Conservation (phyloP, 1,140 invertebrate species). For the Mizuhopecten yessoensis region DNA sequence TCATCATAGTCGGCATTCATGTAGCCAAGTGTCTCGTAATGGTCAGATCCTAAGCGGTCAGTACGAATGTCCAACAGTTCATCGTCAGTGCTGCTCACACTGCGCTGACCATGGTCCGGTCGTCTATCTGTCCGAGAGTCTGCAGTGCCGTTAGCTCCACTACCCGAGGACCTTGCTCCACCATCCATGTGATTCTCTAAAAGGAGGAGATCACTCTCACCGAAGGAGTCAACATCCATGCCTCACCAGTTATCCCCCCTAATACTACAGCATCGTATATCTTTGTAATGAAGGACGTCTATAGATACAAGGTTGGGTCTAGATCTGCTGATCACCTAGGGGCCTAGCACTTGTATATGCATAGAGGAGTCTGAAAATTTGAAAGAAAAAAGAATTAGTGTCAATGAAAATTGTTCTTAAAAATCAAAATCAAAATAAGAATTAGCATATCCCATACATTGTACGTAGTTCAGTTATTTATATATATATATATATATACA, state of each 20-base stretch:
- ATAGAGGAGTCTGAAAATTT: not conserved
- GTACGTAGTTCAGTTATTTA: too few relatives aligned
- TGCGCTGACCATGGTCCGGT: conserved; percentile 27
- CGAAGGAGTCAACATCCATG: conserved; percentile 45
- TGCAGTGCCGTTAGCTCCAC: conserved; percentile 47
- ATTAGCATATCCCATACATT: too few relatives aligned
- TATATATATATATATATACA: too few relatives aligned
- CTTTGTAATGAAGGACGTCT: not conserved
- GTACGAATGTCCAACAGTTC: conserved; percentile 58
- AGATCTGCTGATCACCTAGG: not conserved
- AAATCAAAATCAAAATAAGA: too few relatives aligned
- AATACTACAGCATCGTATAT: not conserved
- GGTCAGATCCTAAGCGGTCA: conserved; percentile 30
- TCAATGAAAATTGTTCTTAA: too few relatives aligned
- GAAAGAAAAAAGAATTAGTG: too few relatives aligned
- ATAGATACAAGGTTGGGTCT: not conserved
- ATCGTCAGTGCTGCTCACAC: conserved; percentile 57
- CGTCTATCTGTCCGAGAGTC: not conserved
- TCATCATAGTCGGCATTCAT: conserved; percentile 41
- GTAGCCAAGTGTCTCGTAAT: not conserved
- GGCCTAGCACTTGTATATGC: not conserved
- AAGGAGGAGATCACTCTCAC: conserved; percentile 60
- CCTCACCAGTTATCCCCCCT: not conserved
- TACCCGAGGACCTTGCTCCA: conserved; percentile 16
- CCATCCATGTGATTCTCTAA: conserved; percentile 49